These are phyloP conservation scores for Rhodophaea formosa DNA, from an alignment of 2,888 invertebrate genomes.

Conservation along the genomic window DNA sequence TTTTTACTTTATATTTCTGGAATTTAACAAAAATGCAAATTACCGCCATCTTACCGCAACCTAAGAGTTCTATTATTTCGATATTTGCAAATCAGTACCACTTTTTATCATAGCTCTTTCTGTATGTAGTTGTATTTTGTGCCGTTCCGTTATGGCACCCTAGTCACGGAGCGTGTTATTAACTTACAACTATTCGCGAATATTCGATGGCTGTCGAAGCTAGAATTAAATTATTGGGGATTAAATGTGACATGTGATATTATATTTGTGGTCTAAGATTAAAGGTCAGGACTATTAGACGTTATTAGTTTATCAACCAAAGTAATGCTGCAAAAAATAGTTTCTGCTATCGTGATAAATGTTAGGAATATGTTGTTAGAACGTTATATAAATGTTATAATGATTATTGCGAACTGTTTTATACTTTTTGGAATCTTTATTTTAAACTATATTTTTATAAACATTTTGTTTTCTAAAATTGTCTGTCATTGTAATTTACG, in stretches of 20 bases:
- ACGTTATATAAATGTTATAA: neutral
- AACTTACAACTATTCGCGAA: constrained; percentile 21
- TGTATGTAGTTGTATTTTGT: neutral
- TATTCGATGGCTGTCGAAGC: constrained; percentile 5
- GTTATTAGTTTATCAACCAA: neutral
- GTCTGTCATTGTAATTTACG: too few species aligned
- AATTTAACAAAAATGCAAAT: too few species aligned
- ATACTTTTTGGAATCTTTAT: too few species aligned
- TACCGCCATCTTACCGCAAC: too few species aligned
- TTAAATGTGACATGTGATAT: constrained; percentile 5
- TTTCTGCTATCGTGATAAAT: neutral
- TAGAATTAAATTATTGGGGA: neutral
- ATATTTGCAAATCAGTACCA: too few species aligned
- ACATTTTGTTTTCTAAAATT: too few species aligned
- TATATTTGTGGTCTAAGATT: neutral
- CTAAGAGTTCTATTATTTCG: too few species aligned
- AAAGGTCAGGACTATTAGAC: neutral
- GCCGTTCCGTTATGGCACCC: constrained; percentile 38
- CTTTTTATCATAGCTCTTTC: neutral
- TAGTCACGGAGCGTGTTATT: constrained; percentile 43
- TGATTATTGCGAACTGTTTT: too few species aligned
- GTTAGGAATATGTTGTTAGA: neutral
- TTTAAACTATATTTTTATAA: too few species aligned
- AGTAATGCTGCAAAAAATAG: neutral
- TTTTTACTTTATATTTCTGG: too few species aligned